These are phyloP conservation scores for Bryconaethiops microstoma DNA, from an alignment of 2,797 vertebrate species.

Conservation along the genomic window DNA sequence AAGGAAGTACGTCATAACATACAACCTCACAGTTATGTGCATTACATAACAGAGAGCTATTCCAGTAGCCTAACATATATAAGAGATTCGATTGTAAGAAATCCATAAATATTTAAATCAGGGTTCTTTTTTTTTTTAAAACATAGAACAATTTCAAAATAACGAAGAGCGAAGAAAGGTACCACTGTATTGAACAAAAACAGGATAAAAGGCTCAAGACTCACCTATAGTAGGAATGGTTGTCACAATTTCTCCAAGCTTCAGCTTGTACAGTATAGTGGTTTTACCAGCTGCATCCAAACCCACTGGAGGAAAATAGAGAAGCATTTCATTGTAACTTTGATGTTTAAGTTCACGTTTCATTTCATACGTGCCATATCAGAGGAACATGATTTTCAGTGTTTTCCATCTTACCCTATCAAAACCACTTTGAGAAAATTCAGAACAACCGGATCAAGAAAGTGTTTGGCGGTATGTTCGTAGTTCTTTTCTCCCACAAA, in stretches of 20 bases:
- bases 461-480: neutral
- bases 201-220: constrained; percentile 38
- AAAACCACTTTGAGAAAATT: neutral
- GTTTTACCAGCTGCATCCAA: constrained; percentile 92
- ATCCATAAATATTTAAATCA: too few species aligned
- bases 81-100: too few species aligned
- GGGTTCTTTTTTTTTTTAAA: neutral
- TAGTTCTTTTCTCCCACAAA: too few species aligned
- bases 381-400: neutral
- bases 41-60: neutral
- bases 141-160: neutral
- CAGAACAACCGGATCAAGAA: neutral
- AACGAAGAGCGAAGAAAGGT: neutral
- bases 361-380: neutral
- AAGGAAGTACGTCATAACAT: neutral
- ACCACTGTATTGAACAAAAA: neutral
- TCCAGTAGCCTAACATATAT: neutral
- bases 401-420: neutral
- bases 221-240: constrained; percentile 94
- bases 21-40: neutral
- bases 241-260: constrained; percentile 91
- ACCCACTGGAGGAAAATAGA: constrained; percentile 75
- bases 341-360: neutral
- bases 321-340: neutral
- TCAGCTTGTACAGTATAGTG: constrained; percentile 91